Conservation (phyloP, 1,140 invertebrate species). For the Caenorhabditis briggsae region DNA sequence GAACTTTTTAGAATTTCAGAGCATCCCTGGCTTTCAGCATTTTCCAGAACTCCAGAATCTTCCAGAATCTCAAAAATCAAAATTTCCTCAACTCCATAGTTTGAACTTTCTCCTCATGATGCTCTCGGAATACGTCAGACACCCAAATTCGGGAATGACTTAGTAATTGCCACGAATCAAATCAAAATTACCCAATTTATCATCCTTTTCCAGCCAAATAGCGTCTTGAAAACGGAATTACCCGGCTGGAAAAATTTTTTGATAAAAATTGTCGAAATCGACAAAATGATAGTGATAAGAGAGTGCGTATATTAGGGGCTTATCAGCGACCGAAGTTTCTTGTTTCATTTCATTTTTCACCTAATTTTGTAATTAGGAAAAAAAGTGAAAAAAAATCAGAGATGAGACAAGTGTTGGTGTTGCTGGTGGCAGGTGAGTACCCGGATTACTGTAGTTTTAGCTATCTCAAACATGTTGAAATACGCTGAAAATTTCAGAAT, state of each 20-base stretch:
- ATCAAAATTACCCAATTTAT: too few species aligned
- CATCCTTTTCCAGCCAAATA: too few species aligned
- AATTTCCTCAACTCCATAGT: not conserved
- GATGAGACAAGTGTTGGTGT: not conserved
- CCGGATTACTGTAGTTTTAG: too few species aligned
- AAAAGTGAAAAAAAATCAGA: not conserved
- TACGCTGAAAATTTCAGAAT: too few species aligned
- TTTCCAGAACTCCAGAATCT: too few species aligned
- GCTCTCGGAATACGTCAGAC: not conserved
- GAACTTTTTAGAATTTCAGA: too few species aligned
- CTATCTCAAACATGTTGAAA: too few species aligned
- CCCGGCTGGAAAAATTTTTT: not conserved
- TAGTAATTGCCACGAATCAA: slow-evolving; percentile 7
- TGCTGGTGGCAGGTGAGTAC: not conserved
- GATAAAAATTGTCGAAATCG: not conserved
- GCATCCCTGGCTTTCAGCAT: too few species aligned
- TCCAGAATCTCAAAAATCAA: too few species aligned
- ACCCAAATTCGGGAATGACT: not conserved
- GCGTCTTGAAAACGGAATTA: slow-evolving; percentile 10
- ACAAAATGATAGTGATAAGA: not conserved
- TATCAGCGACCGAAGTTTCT: not conserved
- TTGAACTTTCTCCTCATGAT: not conserved
- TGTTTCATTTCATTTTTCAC: slow-evolving; percentile 24
- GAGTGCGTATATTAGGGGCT: not conserved
- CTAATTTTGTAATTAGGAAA: not conserved